These are phyloP conservation scores for Heterocephalus glaber DNA, from an alignment of 2,113 vertebrate genomes.

Conservation along the genomic window DNA sequence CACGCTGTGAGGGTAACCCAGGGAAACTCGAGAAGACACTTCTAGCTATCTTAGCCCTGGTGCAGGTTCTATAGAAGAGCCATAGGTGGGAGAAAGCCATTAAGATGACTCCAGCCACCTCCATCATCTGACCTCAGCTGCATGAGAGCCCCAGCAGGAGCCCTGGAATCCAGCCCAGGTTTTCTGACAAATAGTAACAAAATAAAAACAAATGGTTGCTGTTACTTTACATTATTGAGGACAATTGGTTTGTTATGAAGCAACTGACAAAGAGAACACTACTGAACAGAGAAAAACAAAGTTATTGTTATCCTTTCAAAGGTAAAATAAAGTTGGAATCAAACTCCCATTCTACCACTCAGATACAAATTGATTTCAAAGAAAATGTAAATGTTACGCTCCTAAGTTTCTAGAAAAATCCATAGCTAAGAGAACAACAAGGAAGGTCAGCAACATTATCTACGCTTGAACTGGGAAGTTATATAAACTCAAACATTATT, in stretches of 20 bases:
- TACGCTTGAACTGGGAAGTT: not conserved
- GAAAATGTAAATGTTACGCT: conserved; percentile 5
- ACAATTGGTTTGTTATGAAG: not conserved
- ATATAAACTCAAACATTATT: not conserved
- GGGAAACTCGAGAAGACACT: not conserved
- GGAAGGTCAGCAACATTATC: not conserved
- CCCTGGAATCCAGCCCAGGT: not conserved
- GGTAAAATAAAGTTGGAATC: conserved; percentile 1
- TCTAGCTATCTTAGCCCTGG: not conserved
- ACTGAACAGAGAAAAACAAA: not conserved
- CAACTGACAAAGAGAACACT: not conserved
- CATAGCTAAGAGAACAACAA: not conserved
- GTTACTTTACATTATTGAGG: not conserved
- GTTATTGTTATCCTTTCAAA: conserved; percentile 33
- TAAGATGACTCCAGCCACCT: not conserved
- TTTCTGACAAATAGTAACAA: not conserved
- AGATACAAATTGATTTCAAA: conserved; percentile 32
- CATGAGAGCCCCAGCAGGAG: not conserved
- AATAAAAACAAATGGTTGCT: conserved; percentile 7
- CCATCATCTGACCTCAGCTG: not conserved
- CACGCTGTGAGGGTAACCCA: not conserved
- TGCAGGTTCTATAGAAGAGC: not conserved
- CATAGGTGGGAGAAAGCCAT: not conserved
- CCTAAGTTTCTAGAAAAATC: not conserved
- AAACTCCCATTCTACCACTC: not conserved